Conservation (phyloP, 2,797 vertebrate genomes). For the Tokudaia tokunoshimensis region DNA sequence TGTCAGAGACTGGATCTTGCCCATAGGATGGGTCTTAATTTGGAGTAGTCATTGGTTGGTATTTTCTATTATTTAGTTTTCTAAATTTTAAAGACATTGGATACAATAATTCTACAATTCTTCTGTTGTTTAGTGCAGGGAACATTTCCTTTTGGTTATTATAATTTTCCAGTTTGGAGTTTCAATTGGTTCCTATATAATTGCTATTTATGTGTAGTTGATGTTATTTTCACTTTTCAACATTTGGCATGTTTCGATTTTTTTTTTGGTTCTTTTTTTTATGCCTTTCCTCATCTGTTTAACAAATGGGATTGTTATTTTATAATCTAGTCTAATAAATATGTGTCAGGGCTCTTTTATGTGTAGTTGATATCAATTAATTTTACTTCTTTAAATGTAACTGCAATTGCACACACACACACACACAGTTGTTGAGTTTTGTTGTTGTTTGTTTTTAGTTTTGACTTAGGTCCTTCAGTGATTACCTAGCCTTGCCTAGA, state of each 20-base stretch:
- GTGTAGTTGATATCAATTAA: neutral
- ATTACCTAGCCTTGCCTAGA: neutral
- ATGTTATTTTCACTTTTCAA: neutral
- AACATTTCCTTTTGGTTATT: neutral
- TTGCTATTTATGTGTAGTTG: neutral
- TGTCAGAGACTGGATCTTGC: neutral
- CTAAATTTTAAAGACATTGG: neutral
- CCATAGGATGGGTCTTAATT: neutral
- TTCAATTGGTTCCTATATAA: neutral
- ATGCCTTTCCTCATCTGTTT: neutral
- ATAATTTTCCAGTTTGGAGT: neutral
- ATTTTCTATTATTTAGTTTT: neutral
- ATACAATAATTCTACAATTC: neutral
- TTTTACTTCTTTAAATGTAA: neutral
- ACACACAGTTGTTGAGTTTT: neutral
- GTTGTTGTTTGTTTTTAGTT: neutral
- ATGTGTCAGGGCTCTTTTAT: neutral
- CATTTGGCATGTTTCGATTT: neutral
- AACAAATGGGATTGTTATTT: neutral
- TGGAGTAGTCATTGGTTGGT: neutral
- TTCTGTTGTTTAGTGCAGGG: neutral
- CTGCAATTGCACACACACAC: neutral
- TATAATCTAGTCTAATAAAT: slow-evolving; percentile 1
- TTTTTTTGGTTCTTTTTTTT: neutral
- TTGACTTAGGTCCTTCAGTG: neutral